A percentile compares a stretch with the other conserved stretches of the same genome.
Conservation (phyloP, 2,888 invertebrate species). For the Hirtodrosophila cameraria region DNA sequence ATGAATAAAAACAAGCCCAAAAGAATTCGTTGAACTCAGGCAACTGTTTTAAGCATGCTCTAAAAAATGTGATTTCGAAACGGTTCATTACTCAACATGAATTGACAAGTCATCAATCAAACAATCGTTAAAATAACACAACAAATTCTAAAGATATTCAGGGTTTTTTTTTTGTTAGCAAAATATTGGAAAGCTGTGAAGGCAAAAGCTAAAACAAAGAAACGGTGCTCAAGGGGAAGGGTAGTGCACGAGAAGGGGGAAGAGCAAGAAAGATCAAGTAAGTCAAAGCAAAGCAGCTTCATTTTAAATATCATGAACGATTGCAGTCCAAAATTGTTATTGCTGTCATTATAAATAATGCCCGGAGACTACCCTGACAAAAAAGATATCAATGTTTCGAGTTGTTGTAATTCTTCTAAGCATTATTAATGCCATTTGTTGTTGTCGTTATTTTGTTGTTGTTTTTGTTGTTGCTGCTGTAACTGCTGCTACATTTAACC, state of each 20-base stretch:
- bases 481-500: slow-evolving; percentile 57
- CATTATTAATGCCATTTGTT: slow-evolving; percentile 57
- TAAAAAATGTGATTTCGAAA: too few relatives aligned
- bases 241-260: neutral
- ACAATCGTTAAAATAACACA: neutral
- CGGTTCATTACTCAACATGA: too few relatives aligned
- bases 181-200: slow-evolving; percentile 1
- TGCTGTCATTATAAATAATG: slow-evolving; percentile 70
- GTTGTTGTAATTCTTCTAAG: slow-evolving; percentile 62
- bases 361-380: slow-evolving; percentile 26
- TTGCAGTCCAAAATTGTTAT: slow-evolving; percentile 70
- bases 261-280: slow-evolving; percentile 1
- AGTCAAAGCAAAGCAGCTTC: slow-evolving; percentile 51
- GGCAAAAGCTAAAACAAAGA: neutral
- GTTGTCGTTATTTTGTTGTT: slow-evolving; percentile 30
- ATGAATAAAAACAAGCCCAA: too few relatives aligned
- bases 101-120: slow-evolving; percentile 18
- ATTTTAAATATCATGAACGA: slow-evolving; percentile 65
- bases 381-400: slow-evolving; percentile 18
- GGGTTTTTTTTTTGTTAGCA: neutral
- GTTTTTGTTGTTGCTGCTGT: slow-evolving; percentile 30
- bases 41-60: too few relatives aligned
- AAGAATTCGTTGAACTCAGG: too few relatives aligned
- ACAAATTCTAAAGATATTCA: slow-evolving; percentile 17
- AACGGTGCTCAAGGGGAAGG: neutral